Evolutionary conservation across 2,797 vertebrate species (phyloP), one percentile per base, ranked within the genome.

Genomic region (Eospalax fontanierii): DNA sequence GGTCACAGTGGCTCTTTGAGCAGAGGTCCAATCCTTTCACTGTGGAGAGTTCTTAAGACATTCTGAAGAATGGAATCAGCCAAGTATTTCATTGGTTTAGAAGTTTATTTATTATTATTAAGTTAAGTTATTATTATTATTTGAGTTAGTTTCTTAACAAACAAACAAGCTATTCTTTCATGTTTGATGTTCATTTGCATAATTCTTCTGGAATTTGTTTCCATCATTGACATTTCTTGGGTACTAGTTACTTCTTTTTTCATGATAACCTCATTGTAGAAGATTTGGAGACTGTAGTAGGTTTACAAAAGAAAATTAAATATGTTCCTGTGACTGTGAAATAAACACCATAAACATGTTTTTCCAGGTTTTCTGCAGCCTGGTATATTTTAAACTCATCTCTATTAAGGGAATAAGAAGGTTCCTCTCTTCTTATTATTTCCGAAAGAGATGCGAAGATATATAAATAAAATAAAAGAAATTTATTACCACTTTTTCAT

Each of bases 251-350:
- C 1, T 2, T 30, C 30, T 3, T 6, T 46, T 75, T 74, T 43
- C 11, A 54, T 33, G 6, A n/a, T 46, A 81, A 50, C 28, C n/a
- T 90, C 18, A 66, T 28, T 82, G 16, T 46, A 35, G 75, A 86
- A 79, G 59, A 81, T 81, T 50, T 94, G 19, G 2, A 79, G 26
- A 61, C 33, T 33, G 26, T 54, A 70, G 18, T 2, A 61, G 50
- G 21, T 79, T 28, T 73, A 50, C 84, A 96, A 35, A 86, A 59
- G 30, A 68, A 92, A 82, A 91, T 94, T 38, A 57, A 87, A 57
- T 22, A 21, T 83, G 68, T 22, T 70, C 4, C 28, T 73, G 0
- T 73, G 46, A 59, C 14, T 92, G 40, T 68, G 16, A 54, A 8
- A 87, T 85, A 70, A 91, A 91, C 22, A 68, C 40, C 71, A 14